A percentile compares a stretch with the other conserved stretches of the same genome.
Evolutionary conservation across 2,888 invertebrate species (phyloP).

Genomic region (Standfussiana lucernea): DNA sequence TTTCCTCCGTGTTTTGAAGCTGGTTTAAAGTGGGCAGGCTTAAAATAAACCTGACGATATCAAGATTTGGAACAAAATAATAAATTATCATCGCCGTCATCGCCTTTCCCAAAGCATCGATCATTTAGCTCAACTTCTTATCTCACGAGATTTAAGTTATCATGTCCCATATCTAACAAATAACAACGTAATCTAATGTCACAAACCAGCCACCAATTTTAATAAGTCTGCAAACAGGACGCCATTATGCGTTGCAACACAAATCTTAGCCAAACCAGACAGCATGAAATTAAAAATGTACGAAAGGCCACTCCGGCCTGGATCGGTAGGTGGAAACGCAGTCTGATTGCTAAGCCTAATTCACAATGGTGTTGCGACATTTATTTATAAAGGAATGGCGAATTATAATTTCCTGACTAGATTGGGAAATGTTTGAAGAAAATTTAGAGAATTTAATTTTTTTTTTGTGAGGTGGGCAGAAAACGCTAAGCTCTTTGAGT

Average conservation of each 20-base stretch:
- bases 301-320: conserved; percentile 54
- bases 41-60: not conserved
- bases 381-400: conserved; percentile 43
- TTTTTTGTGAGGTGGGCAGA: not conserved
- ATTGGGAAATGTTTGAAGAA: conserved; percentile 15
- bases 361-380: conserved; percentile 50
- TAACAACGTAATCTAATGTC: conserved; percentile 10
- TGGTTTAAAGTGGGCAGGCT: not conserved
- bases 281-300: conserved; percentile 76
- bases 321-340: conserved; percentile 65
- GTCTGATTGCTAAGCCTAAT: conserved; percentile 62
- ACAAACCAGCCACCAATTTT: conserved; percentile 47
- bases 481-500: not conserved
- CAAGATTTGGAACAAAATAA: conserved; percentile 3
- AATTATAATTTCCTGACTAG: conserved; percentile 30
- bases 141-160: not conserved
- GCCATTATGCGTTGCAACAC: conserved; percentile 58
- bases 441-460: not conserved
- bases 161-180: not conserved
- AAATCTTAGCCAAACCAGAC: conserved; percentile 53
- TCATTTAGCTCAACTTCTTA: not conserved
- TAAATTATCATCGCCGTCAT: too few species aligned
- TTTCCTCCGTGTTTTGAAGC: not conserved
- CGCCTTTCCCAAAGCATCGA: not conserved
- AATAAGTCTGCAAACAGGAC: conserved; percentile 52